Base-by-base conservation (phyloP, 2,113 vertebrate species). In the Cyprinodon brontotheroides region DNA sequence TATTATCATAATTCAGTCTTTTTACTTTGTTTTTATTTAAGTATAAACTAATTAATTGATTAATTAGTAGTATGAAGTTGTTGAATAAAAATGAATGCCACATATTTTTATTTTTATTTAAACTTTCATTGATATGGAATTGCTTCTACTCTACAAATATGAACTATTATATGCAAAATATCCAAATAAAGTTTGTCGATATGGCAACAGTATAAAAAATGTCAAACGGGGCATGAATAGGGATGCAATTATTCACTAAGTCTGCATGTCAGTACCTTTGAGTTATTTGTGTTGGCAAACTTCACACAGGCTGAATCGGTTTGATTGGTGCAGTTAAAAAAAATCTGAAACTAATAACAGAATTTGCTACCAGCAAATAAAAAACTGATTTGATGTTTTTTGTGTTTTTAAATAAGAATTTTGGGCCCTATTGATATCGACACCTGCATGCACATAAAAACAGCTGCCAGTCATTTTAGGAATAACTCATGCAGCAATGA, bases 401-500 rank as follows among this genome's bases (percentile, higher is more conserved):
- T 74, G 40, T 70, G n/a, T 66, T 43, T 68, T 70, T 63, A 70
- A 29, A 73, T n/a, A 39, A 15, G 70, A 36, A 2, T 65, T 40
- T 17, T 43, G 39, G 4, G 17, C 57, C 68, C 4, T 64, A 10
- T 65, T 72, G 17, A 41, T 65, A 13, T 59, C 60, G 61, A 73
- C 41, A 65, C n/a, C 38, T 22, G 50, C 75, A 53, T 65, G 40
- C 53, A 61, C 68, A 74, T 70, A 10, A 60, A 40, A n/a, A 57
- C 47, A 65, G 15, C 41, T 70, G 73, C 66, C 68, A 59, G 57
- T 77, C 70, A 70, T 76, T 72, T 39, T 40, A 22, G 22, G 41
- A 38, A 76, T 29, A 37, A 61, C 66, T 73, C 68, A 59, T 78
- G 73, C 57, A 57, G 38, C 79, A 73, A 83, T 74, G 70, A 53